These are phyloP conservation scores for Andrena cerasifolii DNA, from an alignment of 1,140 invertebrate genomes.

Conservation along the genomic window DNA sequence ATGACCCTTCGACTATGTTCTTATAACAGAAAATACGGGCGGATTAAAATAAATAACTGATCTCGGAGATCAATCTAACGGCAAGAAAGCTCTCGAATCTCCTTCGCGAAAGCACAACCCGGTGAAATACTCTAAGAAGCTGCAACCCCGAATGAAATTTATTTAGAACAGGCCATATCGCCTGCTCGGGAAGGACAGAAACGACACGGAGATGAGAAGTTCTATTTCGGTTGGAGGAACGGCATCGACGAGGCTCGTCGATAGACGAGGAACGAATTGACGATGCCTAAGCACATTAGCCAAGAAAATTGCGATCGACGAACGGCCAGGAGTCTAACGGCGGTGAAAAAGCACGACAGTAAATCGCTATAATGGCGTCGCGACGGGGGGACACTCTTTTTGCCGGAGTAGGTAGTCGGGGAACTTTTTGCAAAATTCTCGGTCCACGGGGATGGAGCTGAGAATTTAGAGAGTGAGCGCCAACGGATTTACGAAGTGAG, in stretches of 20 bases:
- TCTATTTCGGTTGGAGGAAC: slow-evolving; percentile 62
- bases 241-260: slow-evolving; percentile 55
- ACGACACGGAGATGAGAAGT: neutral
- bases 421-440: slow-evolving; percentile 28
- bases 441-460: neutral
- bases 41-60: neutral
- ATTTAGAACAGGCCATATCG: neutral
- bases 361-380: slow-evolving; percentile 53
- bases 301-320: slow-evolving; percentile 49
- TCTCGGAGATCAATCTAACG: neutral
- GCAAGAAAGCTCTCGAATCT: too few relatives aligned
- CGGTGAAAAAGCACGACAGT: slow-evolving; percentile 38
- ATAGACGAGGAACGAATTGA: slow-evolving; percentile 45
- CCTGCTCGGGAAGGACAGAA: neutral
- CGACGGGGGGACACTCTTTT: slow-evolving; percentile 44
- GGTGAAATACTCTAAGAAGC: too few relatives aligned
- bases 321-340: slow-evolving; percentile 25
- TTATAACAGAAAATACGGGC: too few relatives aligned
- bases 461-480: slow-evolving; percentile 44
- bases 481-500: slow-evolving; percentile 62
- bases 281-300: slow-evolving; percentile 52
- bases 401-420: slow-evolving; percentile 17
- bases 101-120: too few relatives aligned
- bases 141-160: neutral
- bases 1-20: too few relatives aligned